These are phyloP conservation scores for Chrosomus eos DNA, from an alignment of 2,797 vertebrate genomes.

Conservation along the genomic window DNA sequence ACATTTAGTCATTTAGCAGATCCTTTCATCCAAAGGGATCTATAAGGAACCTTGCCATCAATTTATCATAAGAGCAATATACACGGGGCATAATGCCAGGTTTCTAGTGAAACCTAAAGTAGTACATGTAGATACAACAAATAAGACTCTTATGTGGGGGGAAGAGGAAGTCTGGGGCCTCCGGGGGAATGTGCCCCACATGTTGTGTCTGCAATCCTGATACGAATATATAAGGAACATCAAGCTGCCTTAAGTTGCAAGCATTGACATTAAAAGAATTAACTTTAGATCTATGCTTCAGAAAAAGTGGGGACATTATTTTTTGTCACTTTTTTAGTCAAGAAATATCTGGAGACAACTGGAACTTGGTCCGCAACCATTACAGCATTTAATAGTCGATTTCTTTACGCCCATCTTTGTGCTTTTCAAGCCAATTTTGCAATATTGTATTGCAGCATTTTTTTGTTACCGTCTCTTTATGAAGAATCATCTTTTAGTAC, in stretches of 20 bases:
- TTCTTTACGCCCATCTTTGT: background rate
- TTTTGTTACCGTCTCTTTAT: background rate
- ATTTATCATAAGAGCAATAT: background rate
- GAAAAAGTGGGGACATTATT: background rate
- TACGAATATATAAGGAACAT: background rate
- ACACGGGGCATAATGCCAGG: background rate
- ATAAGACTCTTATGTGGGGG: background rate
- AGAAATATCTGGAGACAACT: background rate
- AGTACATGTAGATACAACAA: background rate
- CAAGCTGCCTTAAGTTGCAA: background rate
- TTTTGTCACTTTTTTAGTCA: too few relatives aligned
- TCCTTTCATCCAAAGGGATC: background rate
- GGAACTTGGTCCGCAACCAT: background rate
- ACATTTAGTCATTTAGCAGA: background rate
- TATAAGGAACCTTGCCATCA: background rate
- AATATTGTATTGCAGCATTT: background rate
- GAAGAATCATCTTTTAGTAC: background rate
- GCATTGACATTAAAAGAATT: background rate
- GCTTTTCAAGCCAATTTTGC: background rate
- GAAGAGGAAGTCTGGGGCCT: background rate
- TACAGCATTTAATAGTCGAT: background rate
- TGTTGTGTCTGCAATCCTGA: conserved; percentile 4
- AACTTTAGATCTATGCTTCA: background rate
- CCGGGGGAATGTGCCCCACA: background rate
- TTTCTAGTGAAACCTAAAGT: background rate